These are phyloP conservation scores for Auanema freiburgensis DNA, from an alignment of 2,888 invertebrate genomes.

Conservation along the genomic window DNA sequence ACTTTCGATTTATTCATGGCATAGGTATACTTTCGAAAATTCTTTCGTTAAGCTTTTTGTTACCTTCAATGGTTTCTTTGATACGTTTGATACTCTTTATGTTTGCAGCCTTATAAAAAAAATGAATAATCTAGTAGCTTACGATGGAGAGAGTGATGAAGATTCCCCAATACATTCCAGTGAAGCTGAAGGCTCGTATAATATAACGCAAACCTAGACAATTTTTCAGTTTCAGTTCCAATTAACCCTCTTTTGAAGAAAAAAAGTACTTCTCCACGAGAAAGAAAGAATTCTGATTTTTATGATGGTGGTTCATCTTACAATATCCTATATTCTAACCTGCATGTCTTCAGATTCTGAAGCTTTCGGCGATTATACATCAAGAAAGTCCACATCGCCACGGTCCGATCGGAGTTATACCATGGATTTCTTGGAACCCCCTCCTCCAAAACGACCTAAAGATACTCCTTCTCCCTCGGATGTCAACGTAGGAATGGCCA, in stretches of 20 bases:
- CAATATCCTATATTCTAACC: neutral
- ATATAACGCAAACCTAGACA: constrained; percentile 1
- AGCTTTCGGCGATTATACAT: neutral
- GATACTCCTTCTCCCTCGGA: constrained; percentile 27
- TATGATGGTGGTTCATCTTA: constrained; percentile 21
- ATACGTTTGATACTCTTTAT: too few relatives aligned
- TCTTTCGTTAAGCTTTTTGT: too few relatives aligned
- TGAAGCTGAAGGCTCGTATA: constrained; percentile 21
- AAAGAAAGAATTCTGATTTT: constrained; percentile 22
- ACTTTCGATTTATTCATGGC: too few relatives aligned
- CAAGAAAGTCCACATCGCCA: constrained; percentile 4
- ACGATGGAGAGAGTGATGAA: constrained; percentile 38
- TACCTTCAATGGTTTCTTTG: too few relatives aligned
- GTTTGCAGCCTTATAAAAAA: too few relatives aligned
- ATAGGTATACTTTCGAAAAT: too few relatives aligned
- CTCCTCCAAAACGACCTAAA: constrained; percentile 31
- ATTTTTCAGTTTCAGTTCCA: neutral
- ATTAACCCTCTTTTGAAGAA: constrained; percentile 7
- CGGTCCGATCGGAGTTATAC: constrained; percentile 12
- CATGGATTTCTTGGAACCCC: constrained; percentile 28
- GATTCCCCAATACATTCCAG: constrained; percentile 32
- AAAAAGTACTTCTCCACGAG: constrained; percentile 5
- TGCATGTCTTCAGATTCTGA: too few relatives aligned
- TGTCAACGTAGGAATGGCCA: constrained; percentile 24
- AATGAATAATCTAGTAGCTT: constrained; percentile 39